phyloP scores from a whole-genome alignment of 2,888 invertebrate genomes.

The Lepetodrilus schrolli region DNA sequence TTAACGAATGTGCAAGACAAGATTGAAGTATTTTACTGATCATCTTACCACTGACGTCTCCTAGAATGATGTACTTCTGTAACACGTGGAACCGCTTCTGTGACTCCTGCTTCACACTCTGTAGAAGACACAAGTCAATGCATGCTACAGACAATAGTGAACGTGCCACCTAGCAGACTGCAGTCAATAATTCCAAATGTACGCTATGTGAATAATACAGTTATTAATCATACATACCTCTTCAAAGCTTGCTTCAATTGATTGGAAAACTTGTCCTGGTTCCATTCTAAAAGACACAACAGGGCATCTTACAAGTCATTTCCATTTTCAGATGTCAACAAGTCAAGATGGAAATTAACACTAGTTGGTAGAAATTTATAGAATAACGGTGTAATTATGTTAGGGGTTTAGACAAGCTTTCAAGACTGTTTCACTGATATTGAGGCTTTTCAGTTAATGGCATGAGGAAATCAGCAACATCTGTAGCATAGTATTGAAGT shows the following conservation, averaged over 20 bases:
- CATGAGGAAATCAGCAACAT: too few species aligned
- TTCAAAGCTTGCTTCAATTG: slow-evolving; percentile 81
- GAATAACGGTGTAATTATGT: too few species aligned
- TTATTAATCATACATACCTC: slow-evolving; percentile 73
- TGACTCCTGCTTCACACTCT: slow-evolving; percentile 77
- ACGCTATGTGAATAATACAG: not conserved
- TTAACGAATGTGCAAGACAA: too few species aligned
- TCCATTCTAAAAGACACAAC: slow-evolving; percentile 78
- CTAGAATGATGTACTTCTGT: slow-evolving; percentile 89
- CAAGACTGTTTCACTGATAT: too few species aligned
- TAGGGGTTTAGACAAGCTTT: too few species aligned
- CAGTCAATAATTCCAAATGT: not conserved
- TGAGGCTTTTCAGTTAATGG: too few species aligned
- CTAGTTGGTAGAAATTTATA: too few species aligned
- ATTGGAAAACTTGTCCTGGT: slow-evolving; percentile 82
- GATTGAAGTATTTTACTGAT: too few species aligned
- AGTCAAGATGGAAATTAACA: too few species aligned
- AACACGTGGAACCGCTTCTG: slow-evolving; percentile 83
- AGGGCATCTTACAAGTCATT: too few species aligned
- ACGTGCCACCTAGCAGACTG: not conserved
- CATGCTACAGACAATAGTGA: not conserved
- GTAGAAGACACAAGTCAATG: slow-evolving; percentile 21
- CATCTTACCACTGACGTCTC: slow-evolving; percentile 78
- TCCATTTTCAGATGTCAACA: too few species aligned
- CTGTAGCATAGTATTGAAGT: too few species aligned